A percentile compares a stretch with the other conserved stretches of the same genome.
Evolutionary conservation across 2,888 invertebrate species (phyloP).

Genomic region (Panzeria rudis): DNA sequence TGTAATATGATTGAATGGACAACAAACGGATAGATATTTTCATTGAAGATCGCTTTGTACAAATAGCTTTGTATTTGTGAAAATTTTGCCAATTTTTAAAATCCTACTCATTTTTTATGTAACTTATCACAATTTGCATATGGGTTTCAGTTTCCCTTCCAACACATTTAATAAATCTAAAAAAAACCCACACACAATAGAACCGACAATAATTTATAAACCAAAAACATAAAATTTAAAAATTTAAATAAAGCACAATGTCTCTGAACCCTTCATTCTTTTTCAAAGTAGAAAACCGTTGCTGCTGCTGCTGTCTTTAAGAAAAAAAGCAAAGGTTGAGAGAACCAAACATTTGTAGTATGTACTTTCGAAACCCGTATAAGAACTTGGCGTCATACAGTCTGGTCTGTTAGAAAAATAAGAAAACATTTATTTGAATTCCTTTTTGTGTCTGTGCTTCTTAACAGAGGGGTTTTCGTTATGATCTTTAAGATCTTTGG

Average conservation of each 20-base stretch:
- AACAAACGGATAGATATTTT: no score
- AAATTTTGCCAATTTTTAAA: not conserved
- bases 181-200: not conserved
- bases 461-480: slow-evolving; percentile 47
- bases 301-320: slow-evolving; percentile 10
- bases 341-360: slow-evolving; percentile 15
- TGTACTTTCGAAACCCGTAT: not conserved
- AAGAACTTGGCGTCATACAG: slow-evolving; percentile 80
- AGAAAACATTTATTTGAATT: slow-evolving; percentile 49
- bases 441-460: slow-evolving; percentile 55
- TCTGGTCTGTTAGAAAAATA: slow-evolving; percentile 74
- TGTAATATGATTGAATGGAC: no score
- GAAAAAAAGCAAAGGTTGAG: slow-evolving; percentile 13
- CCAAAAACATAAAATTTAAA: slow-evolving; percentile 10
- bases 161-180: slow-evolving; percentile 23
- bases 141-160: not conserved
- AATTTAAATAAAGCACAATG: slow-evolving; percentile 5
- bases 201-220: slow-evolving; percentile 31
- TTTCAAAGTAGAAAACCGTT: slow-evolving; percentile 25
- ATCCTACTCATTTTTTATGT: not conserved
- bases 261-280: slow-evolving; percentile 16
- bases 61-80: not conserved
- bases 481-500: not conserved
- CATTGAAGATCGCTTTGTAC: no score
- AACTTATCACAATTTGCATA: slow-evolving; percentile 40